Evolutionary conservation across 2,888 invertebrate genomes (phyloP).

Genomic region (Trypoxylon attenuatum): DNA sequence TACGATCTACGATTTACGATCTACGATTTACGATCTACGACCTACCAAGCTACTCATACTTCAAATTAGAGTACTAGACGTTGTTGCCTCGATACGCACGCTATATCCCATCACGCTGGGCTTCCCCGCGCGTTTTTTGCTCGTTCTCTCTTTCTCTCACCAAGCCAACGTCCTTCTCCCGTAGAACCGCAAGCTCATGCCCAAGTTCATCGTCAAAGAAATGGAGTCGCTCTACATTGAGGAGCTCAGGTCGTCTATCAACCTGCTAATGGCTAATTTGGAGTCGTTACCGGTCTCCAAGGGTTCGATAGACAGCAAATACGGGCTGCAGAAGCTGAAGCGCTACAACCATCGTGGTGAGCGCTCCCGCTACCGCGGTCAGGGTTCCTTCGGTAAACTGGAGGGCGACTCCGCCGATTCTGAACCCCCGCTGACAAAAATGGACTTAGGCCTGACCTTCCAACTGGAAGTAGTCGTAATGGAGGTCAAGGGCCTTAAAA

Average conservation of each 20-base stretch:
- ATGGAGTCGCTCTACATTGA: slow-evolving; percentile 99
- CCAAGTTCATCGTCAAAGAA: slow-evolving; percentile 99
- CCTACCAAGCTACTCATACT: too few species aligned
- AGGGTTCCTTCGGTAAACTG: slow-evolving; percentile 93
- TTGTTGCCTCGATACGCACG: not conserved
- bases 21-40: too few species aligned
- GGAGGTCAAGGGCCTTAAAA: slow-evolving; percentile 99
- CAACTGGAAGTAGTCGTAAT: slow-evolving; percentile 98
- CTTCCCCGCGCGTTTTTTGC: not conserved
- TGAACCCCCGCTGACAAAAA: slow-evolving; percentile 96
- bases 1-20: too few species aligned
- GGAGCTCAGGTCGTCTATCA: slow-evolving; percentile 97
- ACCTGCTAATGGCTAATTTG: slow-evolving; percentile 98
- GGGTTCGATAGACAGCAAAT: slow-evolving; percentile 97
- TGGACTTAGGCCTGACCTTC: slow-evolving; percentile 98
- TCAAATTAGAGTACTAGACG: too few species aligned
- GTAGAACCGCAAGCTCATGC: slow-evolving; percentile 98
- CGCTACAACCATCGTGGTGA: slow-evolving; percentile 90
- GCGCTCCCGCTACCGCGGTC: slow-evolving; percentile 79
- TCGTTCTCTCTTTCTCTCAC: slow-evolving; percentile 17
- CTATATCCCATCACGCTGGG: not conserved
- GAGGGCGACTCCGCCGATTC: slow-evolving; percentile 97
- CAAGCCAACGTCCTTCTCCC: slow-evolving; percentile 27
- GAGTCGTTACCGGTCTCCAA: slow-evolving; percentile 99
- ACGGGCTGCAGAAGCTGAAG: slow-evolving; percentile 97